phyloP scores from a whole-genome alignment of 2,113 vertebrate species.

The Myrmophylax atrothorax region DNA sequence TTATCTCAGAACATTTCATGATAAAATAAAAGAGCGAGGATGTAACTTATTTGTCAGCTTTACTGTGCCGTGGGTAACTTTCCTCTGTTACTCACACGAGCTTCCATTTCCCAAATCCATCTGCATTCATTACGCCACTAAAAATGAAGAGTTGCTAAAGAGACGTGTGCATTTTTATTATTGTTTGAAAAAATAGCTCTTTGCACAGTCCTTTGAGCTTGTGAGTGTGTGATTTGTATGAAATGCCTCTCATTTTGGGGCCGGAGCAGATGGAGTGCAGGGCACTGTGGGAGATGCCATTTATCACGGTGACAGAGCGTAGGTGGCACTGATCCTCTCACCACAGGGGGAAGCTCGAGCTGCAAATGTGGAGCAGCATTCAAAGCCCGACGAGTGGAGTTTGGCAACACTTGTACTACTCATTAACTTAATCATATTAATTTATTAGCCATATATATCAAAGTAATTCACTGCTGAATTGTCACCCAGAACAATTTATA shows the following conservation, averaged over 20 bases:
- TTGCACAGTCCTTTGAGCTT: conserved; percentile 45
- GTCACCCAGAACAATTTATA: conserved; percentile 71
- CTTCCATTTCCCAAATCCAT: conserved; percentile 39
- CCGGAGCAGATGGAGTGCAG: conserved; percentile 81
- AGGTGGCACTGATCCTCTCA: conserved; percentile 78
- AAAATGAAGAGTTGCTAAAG: conserved; percentile 58
- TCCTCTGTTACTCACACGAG: conserved; percentile 35
- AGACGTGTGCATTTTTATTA: conserved; percentile 63
- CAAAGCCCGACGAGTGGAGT: conserved; percentile 54
- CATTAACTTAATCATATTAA: conserved; percentile 81
- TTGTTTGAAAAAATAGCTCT: conserved; percentile 46
- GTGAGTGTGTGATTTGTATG: conserved; percentile 65
- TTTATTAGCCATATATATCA: conserved; percentile 77
- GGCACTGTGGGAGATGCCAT: conserved; percentile 82
- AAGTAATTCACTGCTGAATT: conserved; percentile 72
- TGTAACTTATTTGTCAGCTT: conserved; percentile 54
- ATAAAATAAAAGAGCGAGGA: conserved; percentile 46
- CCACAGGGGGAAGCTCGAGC: conserved; percentile 69
- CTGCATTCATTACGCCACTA: conserved; percentile 35
- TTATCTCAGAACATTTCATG: conserved; percentile 35
- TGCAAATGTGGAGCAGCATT: conserved; percentile 62
- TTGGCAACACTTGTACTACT: conserved; percentile 73
- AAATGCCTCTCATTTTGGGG: conserved; percentile 69
- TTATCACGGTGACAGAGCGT: conserved; percentile 82
- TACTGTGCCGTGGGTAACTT: not conserved